Percentiles rank a stretch among this genome's conserved stretches.
These are phyloP conservation scores for Corythornis vintsioides DNA, from an alignment of 2,113 vertebrate genomes.

Conservation along the genomic window DNA sequence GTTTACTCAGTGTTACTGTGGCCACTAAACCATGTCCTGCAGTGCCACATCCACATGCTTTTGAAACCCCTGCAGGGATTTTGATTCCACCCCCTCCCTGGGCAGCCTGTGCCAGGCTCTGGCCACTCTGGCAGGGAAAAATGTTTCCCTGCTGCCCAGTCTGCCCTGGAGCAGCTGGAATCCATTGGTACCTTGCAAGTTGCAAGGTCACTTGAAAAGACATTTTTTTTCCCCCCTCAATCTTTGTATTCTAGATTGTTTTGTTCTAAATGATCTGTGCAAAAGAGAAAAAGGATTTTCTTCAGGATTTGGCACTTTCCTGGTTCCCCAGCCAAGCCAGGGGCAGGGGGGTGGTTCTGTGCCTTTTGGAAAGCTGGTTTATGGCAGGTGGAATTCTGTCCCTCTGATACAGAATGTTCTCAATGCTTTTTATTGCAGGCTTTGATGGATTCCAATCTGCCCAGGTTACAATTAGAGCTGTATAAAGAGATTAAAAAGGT, in stretches of 20 bases:
- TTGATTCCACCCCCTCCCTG: no score
- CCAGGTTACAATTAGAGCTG: constrained; percentile 92
- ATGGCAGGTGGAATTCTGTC: background rate
- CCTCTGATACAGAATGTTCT: background rate
- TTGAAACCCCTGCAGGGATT: no score
- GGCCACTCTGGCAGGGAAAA: no score
- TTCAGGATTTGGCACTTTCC: background rate
- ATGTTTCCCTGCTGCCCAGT: no score
- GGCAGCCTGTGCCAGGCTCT: no score
- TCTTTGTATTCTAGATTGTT: background rate
- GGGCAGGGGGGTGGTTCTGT: background rate
- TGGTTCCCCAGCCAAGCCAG: background rate
- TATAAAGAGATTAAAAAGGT: constrained; percentile 99
- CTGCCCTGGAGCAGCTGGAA: no score
- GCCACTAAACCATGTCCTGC: no score
- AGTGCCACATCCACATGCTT: no score
- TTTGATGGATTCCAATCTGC: constrained; percentile 97
- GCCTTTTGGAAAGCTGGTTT: background rate
- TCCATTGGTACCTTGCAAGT: background rate
- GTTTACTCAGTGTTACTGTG: no score
- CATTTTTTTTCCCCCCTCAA: background rate
- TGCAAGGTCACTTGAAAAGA: background rate
- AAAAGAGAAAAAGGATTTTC: background rate
- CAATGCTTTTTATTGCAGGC: constrained; percentile 76
- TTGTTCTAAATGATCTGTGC: background rate